These are phyloP conservation scores for Cenopis cana DNA, from an alignment of 2,888 invertebrate genomes.

Conservation along the genomic window DNA sequence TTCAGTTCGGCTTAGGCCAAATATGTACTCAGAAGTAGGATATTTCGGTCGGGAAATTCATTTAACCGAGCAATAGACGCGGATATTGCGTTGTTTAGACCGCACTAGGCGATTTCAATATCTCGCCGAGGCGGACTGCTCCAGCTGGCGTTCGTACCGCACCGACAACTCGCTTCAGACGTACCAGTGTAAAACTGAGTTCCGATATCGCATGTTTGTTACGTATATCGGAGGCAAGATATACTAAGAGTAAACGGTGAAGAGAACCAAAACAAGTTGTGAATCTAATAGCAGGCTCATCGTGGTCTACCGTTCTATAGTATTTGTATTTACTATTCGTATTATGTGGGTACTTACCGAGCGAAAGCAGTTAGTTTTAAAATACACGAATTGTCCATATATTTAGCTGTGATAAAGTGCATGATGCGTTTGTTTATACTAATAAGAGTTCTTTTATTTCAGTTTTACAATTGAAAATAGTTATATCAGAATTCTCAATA, in stretches of 20 bases:
- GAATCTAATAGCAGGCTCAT: neutral
- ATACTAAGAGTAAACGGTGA: neutral
- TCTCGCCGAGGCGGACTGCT: slow-evolving; percentile 39
- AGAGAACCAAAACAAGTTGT: neutral
- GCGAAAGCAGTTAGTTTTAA: slow-evolving; percentile 4
- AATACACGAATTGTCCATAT: neutral
- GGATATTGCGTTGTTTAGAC: slow-evolving; percentile 52
- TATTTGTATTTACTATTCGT: neutral
- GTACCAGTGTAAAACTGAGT: neutral
- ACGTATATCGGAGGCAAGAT: neutral
- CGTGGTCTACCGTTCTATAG: neutral
- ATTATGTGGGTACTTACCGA: neutral
- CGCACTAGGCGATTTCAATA: slow-evolving; percentile 53
- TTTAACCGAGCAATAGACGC: slow-evolving; percentile 35
- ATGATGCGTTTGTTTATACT: no score
- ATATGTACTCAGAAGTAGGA: slow-evolving; percentile 39
- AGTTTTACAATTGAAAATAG: no score
- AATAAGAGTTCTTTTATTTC: no score
- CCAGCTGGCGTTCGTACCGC: neutral
- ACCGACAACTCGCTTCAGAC: neutral
- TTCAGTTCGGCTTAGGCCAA: slow-evolving; percentile 33
- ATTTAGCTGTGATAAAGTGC: neutral
- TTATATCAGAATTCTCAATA: no score
- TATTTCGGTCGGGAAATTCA: slow-evolving; percentile 41
- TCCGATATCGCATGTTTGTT: neutral